These are phyloP conservation scores for Erannis defoliaria DNA, from an alignment of 2,888 invertebrate species.

Conservation along the genomic window DNA sequence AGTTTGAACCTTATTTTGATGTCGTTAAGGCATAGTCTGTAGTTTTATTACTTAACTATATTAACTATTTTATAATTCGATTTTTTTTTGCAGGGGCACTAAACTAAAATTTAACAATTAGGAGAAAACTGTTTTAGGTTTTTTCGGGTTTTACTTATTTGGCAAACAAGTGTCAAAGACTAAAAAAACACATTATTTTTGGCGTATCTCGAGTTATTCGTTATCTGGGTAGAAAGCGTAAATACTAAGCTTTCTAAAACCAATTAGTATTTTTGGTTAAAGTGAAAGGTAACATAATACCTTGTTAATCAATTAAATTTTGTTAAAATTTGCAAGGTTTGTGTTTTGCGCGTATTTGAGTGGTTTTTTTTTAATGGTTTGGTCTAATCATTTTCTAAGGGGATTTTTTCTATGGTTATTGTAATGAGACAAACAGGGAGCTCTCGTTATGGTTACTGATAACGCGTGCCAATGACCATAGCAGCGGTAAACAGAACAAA, in stretches of 20 bases:
- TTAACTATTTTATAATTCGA: too few species aligned
- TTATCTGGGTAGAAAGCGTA: slow-evolving; percentile 46
- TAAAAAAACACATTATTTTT: slow-evolving; percentile 9
- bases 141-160: too few species aligned
- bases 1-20: slow-evolving; percentile 49
- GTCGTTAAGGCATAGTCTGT: slow-evolving; percentile 25
- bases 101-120: too few species aligned
- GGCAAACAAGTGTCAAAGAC: slow-evolving; percentile 2
- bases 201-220: slow-evolving; percentile 26
- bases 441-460: too few species aligned
- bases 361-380: background rate
- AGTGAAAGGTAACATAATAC: slow-evolving; percentile 41
- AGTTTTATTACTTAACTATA: background rate
- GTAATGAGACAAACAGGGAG: too few species aligned
- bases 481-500: too few species aligned
- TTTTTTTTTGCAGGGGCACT: background rate
- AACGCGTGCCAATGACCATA: too few species aligned
- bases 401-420: too few species aligned
- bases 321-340: slow-evolving; percentile 14
- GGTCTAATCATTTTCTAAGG: background rate
- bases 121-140: too few species aligned
- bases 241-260: slow-evolving; percentile 43
- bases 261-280: slow-evolving; percentile 44
- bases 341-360: background rate
- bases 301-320: slow-evolving; percentile 40